Percentiles rank a stretch among this genome's conserved stretches.
Conservation (phyloP, 2,113 vertebrate genomes). For the Uropsilus gracilis region DNA sequence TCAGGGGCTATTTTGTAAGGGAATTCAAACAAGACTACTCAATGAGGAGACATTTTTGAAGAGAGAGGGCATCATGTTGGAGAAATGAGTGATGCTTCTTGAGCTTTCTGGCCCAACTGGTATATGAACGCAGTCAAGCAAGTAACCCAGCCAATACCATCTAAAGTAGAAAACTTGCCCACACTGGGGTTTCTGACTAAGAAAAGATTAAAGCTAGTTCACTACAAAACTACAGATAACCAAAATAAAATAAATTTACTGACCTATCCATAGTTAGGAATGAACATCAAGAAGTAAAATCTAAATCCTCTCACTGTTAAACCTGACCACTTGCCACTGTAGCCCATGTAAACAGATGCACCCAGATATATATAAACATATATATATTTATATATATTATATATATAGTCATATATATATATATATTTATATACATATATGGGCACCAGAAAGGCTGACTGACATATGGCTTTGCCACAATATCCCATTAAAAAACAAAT, state of each 20-base stretch:
- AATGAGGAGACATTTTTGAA: background rate
- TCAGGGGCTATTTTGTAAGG: background rate
- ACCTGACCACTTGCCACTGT: background rate
- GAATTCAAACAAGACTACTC: background rate
- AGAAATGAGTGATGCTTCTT: background rate
- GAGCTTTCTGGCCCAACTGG: background rate
- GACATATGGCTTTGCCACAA: background rate
- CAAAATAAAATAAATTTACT: background rate
- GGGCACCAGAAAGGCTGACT: background rate
- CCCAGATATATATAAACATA: too few species aligned
- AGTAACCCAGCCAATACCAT: background rate
- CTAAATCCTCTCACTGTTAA: background rate
- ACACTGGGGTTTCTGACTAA: background rate
- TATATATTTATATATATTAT: too few species aligned
- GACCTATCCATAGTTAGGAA: background rate
- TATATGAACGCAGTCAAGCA: background rate
- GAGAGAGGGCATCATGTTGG: background rate
- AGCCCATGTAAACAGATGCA: background rate
- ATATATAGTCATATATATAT: too few species aligned
- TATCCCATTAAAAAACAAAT: background rate
- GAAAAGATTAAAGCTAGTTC: background rate
- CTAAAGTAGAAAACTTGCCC: conserved; percentile 19
- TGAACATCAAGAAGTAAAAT: background rate
- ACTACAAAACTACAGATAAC: background rate
- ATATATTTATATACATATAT: too few species aligned